A percentile compares a stretch with the other conserved stretches of the same genome.
phyloP scores from a whole-genome alignment of 2,113 vertebrate species.

The Lagopus muta region DNA sequence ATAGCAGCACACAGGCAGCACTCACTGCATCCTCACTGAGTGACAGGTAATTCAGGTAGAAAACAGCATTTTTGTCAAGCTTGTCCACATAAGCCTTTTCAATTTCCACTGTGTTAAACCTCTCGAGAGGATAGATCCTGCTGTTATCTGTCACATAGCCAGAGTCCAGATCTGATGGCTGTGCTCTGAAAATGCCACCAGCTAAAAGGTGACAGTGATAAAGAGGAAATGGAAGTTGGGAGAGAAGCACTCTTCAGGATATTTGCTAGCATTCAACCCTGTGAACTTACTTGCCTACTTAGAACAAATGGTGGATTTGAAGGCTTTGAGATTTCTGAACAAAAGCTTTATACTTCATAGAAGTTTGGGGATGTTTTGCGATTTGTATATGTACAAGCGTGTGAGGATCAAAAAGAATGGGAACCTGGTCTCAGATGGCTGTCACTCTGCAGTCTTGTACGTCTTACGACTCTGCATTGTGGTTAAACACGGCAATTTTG shows the following conservation, averaged over 20 bases:
- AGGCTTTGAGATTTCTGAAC: background rate
- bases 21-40: background rate
- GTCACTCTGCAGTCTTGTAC: background rate
- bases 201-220: background rate
- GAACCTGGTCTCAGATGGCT: background rate
- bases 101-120: background rate
- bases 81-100: slow-evolving; percentile 4
- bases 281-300: background rate
- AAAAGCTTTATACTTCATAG: background rate
- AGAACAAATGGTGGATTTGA: background rate
- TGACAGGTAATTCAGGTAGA: slow-evolving; percentile 37
- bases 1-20: background rate
- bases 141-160: background rate
- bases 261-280: background rate
- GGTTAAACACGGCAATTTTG: background rate
- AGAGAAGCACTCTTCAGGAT: background rate
- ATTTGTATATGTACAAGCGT: accelerated
- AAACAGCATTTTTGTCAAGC: slow-evolving; percentile 42
- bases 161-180: background rate
- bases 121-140: background rate
- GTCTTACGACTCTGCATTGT: background rate
- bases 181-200: background rate
- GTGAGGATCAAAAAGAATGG: background rate
- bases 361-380: background rate
- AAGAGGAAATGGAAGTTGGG: background rate